These are phyloP conservation scores for Picus viridis DNA, from an alignment of 2,797 vertebrate species.

Conservation along the genomic window DNA sequence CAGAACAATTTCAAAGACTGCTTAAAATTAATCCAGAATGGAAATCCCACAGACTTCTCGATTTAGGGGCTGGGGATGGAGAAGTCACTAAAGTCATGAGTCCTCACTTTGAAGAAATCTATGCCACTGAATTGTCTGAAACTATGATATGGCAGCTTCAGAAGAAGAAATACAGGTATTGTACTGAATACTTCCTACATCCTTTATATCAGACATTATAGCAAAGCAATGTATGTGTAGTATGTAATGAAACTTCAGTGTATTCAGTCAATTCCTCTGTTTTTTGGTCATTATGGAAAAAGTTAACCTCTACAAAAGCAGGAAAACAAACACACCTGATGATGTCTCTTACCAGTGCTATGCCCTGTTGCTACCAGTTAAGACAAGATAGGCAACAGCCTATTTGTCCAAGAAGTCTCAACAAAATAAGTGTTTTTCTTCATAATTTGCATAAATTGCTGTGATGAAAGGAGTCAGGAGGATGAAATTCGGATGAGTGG, in stretches of 20 bases:
- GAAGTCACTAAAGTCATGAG: conserved; percentile 96
- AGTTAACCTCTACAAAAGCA: neutral
- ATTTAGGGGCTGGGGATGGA: conserved; percentile 96
- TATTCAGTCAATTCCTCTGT: neutral
- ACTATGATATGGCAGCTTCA: conserved; percentile 99
- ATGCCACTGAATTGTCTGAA: conserved; percentile 92
- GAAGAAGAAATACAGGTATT: conserved; percentile 93
- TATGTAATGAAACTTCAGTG: neutral
- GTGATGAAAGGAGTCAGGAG: neutral
- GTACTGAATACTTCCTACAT: neutral
- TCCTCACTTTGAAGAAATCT: conserved; percentile 91
- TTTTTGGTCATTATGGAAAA: neutral
- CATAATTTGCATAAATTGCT: neutral
- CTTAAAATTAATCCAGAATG: conserved; percentile 89
- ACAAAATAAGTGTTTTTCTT: neutral
- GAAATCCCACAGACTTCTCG: conserved; percentile 89
- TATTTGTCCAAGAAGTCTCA: neutral
- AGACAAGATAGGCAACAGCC: neutral
- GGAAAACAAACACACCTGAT: neutral
- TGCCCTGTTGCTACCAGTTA: neutral
- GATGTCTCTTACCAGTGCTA: neutral
- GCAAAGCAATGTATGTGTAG: neutral
- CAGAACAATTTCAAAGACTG: conserved; percentile 90
- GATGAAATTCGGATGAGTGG: neutral
- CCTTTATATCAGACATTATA: neutral